Evolutionary conservation across 1,140 invertebrate genomes (phyloP), one percentile per base, ranked within the genome.

Genomic region (Tetramorium simillimum): DNA sequence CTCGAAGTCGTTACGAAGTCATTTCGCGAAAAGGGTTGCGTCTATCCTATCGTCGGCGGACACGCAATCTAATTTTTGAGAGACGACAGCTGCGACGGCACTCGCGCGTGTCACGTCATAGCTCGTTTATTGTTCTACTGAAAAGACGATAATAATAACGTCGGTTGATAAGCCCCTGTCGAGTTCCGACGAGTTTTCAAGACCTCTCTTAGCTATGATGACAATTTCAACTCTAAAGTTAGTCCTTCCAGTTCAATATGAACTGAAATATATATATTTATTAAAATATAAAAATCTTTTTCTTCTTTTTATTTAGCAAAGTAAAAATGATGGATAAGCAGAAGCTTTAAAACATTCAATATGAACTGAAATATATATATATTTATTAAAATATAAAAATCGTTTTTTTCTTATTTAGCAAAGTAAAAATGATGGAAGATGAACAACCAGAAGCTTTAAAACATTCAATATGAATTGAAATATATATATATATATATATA

Each of bases 41-140:
- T 69, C 62, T 51, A 40, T 70, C 56, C 24, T 73, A 58, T 73
- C 77, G 77, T 58, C 53, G 69, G 18, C 67, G 80, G 69, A 84
- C 53, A 73, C 40, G 80, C 80, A 84, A 84, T 84, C 80, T 84
- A 84, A 84, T 84, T 73, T 84, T 84, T 84, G 69, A 46, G 40
- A 43, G 40, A 84, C 24, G 24, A 37, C 40, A 73, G 53, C 80
- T 73, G 69, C 53, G 49, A 53, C 49, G 43, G 24, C n/a, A 9
- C 21, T 3, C 80, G 53, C 80, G 69, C 53, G 28, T 49, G 40
- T 53, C 67, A 21, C 51, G 40, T 58, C 51, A n/a, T n/a, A 56
- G 65, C 49, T 49, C 37, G 51, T 82, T 72, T 80, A 53, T 67
- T 43, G 46, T 24, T 60, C 46, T 53, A 14, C 4, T 72, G 37